These are phyloP conservation scores for Cynoglossus semilaevis DNA, from an alignment of 2,113 vertebrate species.

Conservation along the genomic window DNA sequence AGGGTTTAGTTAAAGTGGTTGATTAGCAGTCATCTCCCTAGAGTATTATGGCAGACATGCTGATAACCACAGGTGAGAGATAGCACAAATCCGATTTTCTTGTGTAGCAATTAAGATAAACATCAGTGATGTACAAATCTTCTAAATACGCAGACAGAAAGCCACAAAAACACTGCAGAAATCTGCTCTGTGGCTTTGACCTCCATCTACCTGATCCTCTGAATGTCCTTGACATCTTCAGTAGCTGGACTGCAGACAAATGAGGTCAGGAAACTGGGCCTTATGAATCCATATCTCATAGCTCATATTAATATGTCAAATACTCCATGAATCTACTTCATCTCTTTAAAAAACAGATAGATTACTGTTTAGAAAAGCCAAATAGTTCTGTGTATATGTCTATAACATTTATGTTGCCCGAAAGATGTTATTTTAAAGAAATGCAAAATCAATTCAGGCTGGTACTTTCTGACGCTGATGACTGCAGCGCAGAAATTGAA, in stretches of 20 bases:
- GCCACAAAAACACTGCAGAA: no score
- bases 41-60: not conserved
- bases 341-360: not conserved
- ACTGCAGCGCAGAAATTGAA: slow-evolving; percentile 15
- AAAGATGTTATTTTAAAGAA: slow-evolving; percentile 5
- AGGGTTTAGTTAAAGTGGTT: slow-evolving; percentile 1
- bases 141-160: not conserved
- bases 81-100: slow-evolving; percentile 12
- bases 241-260: slow-evolving; percentile 3
- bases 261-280: slow-evolving; percentile 32
- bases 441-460: slow-evolving; percentile 6
- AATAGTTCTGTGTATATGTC: no score
- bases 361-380: not conserved
- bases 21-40: not conserved
- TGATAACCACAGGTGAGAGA: slow-evolving; percentile 10
- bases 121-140: slow-evolving; percentile 16
- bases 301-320: not conserved
- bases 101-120: slow-evolving; percentile 1
- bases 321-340: not conserved
- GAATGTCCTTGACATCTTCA: not conserved
- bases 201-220: no score
- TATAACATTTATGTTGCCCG: not conserved
- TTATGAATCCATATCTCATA: no score
- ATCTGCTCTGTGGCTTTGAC: no score
- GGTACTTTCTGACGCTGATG: slow-evolving; percentile 3